These are phyloP conservation scores for Biston betularia DNA, from an alignment of 2,888 invertebrate species.

Conservation along the genomic window DNA sequence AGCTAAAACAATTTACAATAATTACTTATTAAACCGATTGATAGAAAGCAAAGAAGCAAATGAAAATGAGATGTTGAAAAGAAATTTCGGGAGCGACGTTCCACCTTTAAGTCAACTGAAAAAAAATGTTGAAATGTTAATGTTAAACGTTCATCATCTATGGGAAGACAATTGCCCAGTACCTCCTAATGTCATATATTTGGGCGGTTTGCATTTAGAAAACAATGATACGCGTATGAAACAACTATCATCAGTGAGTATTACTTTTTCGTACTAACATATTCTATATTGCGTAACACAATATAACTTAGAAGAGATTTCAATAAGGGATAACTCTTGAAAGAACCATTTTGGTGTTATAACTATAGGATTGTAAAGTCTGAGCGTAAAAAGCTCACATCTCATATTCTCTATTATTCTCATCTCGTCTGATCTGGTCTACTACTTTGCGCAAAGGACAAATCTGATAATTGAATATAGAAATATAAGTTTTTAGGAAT, in stretches of 20 bases:
- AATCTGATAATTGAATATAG: no score
- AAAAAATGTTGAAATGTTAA: slow-evolving; percentile 61
- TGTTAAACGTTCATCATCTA: slow-evolving; percentile 69
- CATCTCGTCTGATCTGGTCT: no score
- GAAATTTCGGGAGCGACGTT: slow-evolving; percentile 49
- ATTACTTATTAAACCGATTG: slow-evolving; percentile 27
- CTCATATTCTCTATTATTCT: no score
- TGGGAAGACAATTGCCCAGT: slow-evolving; percentile 65
- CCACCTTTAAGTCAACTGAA: slow-evolving; percentile 47
- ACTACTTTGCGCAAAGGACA: no score
- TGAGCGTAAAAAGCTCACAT: no score
- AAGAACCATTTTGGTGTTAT: no score
- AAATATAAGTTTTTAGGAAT: no score
- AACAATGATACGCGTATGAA: slow-evolving; percentile 51
- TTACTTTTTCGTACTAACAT: neutral
- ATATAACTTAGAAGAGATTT: no score
- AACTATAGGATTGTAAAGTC: no score
- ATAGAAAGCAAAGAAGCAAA: slow-evolving; percentile 30
- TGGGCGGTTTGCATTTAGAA: slow-evolving; percentile 70
- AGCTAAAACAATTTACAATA: slow-evolving; percentile 42
- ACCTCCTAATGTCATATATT: slow-evolving; percentile 65
- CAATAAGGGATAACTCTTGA: no score
- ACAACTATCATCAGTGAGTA: slow-evolving; percentile 27
- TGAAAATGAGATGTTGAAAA: slow-evolving; percentile 43
- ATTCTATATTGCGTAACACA: no score